Conservation (phyloP, 2,113 vertebrate genomes). For the Progne subis region DNA sequence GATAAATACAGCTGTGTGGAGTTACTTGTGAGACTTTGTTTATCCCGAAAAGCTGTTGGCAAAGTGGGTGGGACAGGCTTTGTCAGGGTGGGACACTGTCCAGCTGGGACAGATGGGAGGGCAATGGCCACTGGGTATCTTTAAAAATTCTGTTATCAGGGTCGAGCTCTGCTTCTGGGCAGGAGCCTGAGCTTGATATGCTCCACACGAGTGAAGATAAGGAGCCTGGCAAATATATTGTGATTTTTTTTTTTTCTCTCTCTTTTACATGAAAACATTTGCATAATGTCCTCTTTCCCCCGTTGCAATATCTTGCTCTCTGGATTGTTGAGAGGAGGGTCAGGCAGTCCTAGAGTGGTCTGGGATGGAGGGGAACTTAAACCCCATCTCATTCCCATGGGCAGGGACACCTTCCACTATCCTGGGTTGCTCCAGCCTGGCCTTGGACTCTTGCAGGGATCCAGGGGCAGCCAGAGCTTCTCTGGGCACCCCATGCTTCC, state of each 20-base stretch:
- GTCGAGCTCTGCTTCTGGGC: background rate
- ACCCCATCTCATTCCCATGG: background rate
- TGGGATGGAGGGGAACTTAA: background rate
- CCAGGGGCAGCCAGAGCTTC: background rate
- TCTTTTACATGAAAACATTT: background rate
- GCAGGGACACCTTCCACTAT: background rate
- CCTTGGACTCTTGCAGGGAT: background rate
- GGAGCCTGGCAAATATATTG: background rate
- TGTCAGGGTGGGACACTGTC: conserved; percentile 27
- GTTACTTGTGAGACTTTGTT: background rate
- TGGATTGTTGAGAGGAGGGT: background rate
- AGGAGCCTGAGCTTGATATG: background rate
- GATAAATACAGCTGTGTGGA: background rate
- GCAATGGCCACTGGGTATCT: background rate
- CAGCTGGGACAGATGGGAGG: conserved; percentile 44
- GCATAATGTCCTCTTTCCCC: background rate
- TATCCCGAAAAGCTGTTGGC: background rate
- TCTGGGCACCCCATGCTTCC: background rate
- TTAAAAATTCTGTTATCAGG: conserved; percentile 27
- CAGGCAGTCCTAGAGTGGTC: background rate
- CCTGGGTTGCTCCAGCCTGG: background rate
- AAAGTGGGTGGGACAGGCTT: conserved; percentile 20
- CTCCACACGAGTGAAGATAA: background rate
- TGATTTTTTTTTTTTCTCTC: background rate
- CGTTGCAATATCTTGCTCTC: background rate